Base-by-base conservation (phyloP, 2,888 invertebrate species). In the Eutolmus rufibarbis region DNA sequence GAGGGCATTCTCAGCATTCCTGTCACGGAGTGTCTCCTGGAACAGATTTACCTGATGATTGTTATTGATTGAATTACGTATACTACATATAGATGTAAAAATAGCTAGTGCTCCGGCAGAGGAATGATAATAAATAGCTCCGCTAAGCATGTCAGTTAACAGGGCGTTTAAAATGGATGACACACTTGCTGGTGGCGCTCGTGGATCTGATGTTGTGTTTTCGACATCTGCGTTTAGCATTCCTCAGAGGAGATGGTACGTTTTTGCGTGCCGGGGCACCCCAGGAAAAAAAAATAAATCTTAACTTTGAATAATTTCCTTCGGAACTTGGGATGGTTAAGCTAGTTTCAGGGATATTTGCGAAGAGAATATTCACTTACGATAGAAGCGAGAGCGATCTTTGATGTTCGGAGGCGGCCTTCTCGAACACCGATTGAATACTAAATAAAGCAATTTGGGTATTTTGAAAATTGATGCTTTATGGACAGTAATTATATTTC, bases 31-130 rank as follows among this genome's bases (percentile, higher is more conserved):
- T 87, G 81, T 87, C 87, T 87, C 87, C 87, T 87, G 31, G 88
- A 86, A 82, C 88, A 87, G 88, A 88, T 88, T 88, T 87, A 88
- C 88, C 87, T 87, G 88, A 88, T 88, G 88, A 88, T 88, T 88
- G 88, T 88, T 88, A 88, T 88, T 88, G 88, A 88, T 88, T 88
- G 88, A 88, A 88, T 88, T 88, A 87, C 87, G 81, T 81, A 37
- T 74, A 86, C 82, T 57, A n/a, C n/a, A n/a, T n/a, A 86, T 28
- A 51, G 82, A 88, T 78, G 85, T 79, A 88, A 88, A 88, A 88
- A 88, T 86, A 87, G 87, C 66, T 46, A 74, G 31, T 76, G 81
- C 56, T 78, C 43, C 31, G 76, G 23, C 14, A 76, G 56, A 87
- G 74, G 87, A 88, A 88, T 88, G 87, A 88, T 87, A 88, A 88